These are phyloP conservation scores for Steinernema scapterisci DNA, from an alignment of 2,888 invertebrate species.

Conservation along the genomic window DNA sequence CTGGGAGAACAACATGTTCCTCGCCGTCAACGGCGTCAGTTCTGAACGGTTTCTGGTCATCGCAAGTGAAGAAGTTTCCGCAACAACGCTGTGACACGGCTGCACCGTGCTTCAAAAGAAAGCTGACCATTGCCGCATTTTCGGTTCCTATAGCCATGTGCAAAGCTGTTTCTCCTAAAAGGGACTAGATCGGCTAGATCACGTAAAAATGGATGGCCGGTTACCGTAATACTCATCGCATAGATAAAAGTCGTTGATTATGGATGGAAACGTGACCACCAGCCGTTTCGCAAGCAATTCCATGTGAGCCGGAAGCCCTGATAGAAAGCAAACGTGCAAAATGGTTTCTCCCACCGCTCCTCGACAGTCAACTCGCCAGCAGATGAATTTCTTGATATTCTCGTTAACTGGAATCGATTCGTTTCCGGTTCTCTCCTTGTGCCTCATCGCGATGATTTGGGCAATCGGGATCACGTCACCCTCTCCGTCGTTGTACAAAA, in stretches of 20 bases:
- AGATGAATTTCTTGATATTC: constrained; percentile 53
- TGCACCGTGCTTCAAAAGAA: constrained; percentile 85
- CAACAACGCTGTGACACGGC: constrained; percentile 78
- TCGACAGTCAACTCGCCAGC: constrained; percentile 57
- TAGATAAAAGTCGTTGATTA: constrained; percentile 75
- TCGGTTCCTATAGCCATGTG: constrained; percentile 98
- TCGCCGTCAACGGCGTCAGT: constrained; percentile 82
- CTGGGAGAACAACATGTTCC: constrained; percentile 79
- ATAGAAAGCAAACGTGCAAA: constrained; percentile 79
- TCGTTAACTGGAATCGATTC: constrained; percentile 42
- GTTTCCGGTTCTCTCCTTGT: constrained; percentile 57
- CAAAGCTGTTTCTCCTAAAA: constrained; percentile 70
- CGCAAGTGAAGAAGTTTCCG: constrained; percentile 95
- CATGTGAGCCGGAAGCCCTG: constrained; percentile 61
- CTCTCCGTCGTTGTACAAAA: constrained; percentile 59
- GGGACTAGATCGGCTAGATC: no score
- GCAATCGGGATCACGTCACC: constrained; percentile 56
- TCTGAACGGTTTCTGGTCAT: constrained; percentile 84
- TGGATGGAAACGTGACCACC: constrained; percentile 88
- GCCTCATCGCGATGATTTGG: constrained; percentile 54
- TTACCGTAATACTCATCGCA: constrained; percentile 63
- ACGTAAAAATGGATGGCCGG: not conserved
- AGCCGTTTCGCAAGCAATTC: constrained; percentile 84
- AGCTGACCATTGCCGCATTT: constrained; percentile 96
- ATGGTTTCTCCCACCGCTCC: constrained; percentile 96